A percentile compares a stretch with the other conserved stretches of the same genome.
phyloP scores from a whole-genome alignment of 1,140 invertebrate genomes.

The Hirudo medicinalis region DNA sequence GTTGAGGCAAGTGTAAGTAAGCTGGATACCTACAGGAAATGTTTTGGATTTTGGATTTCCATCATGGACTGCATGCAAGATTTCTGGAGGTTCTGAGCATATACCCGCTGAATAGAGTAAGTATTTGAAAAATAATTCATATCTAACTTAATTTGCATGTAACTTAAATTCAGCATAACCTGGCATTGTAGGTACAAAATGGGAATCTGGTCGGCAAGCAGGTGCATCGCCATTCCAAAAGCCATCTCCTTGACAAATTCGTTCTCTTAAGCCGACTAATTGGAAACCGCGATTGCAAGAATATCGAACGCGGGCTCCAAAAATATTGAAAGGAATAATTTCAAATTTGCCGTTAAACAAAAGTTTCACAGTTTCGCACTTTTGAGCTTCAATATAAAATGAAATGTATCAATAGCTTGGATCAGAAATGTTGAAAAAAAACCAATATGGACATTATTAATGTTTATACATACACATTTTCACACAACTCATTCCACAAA shows the following conservation, averaged over 20 bases:
- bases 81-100: slow-evolving; percentile 21
- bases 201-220: slow-evolving; percentile 29
- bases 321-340: slow-evolving; percentile 30
- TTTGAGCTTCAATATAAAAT: slow-evolving; percentile 14
- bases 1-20: slow-evolving; percentile 78
- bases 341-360: slow-evolving; percentile 19
- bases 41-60: slow-evolving; percentile 46
- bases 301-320: slow-evolving; percentile 40
- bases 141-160: not conserved
- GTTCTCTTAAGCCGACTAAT: slow-evolving; percentile 35
- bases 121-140: too few relatives aligned
- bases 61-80: slow-evolving; percentile 63
- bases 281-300: slow-evolving; percentile 40
- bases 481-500: slow-evolving; percentile 90
- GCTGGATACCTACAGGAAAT: slow-evolving; percentile 48
- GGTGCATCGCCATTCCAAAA: slow-evolving; percentile 41
- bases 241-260: slow-evolving; percentile 42
- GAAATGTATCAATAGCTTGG: not conserved
- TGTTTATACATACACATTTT: slow-evolving; percentile 34
- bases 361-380: slow-evolving; percentile 19
- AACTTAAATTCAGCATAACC: not conserved
- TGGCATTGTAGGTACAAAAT: not conserved
- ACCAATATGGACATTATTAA: not conserved
- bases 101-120: slow-evolving; percentile 9
- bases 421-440: not conserved